Base-by-base conservation (phyloP, 2,113 vertebrate species). In the Cyanoramphus novaezelandiae region DNA sequence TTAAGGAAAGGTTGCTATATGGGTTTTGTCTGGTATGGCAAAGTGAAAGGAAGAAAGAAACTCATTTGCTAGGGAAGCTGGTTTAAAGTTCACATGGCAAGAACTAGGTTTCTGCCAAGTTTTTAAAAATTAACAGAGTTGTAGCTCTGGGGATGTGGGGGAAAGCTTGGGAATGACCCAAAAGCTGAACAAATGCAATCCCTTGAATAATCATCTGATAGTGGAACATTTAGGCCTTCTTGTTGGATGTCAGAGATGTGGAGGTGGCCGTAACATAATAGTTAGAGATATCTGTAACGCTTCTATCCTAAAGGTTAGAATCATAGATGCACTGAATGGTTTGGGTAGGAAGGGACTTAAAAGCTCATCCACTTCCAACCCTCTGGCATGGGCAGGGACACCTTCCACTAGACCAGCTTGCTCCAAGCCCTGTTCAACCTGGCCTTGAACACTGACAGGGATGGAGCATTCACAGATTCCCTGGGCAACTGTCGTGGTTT, bases 231-330 rank as follows among this genome's bases (percentile, higher is more conserved):
- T 43, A 50, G 55, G 23, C 33, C 31, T 64, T 47, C 35, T 17
- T 29, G 27, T 9, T 0, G 7, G 41, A 19, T 18, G 13, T 17
- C 1, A 3, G 67, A 33, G 27, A 15, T 1, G 3, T 3, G 15
- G 43, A 3, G 9, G 39, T 57, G 75, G 49, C 25, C 29, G 2
- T 4, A 27, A 25, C 10, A 9, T 15, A 33, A 23, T 4, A 70
- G 20, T 27, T 20, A 35, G 6, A 29, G 41, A 28, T 71, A 39
- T 53, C 69, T 71, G 49, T 16, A 44, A 39, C 0, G 0, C 13
- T 57, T 53, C 64, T 57, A 0, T 24, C n/a, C 31, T 21, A 37
- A 82, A 86, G 17, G 10, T 44, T 52, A 24, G 21, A 24, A 23
- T 35, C 13, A 35, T 15, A 35, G 21, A 23, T 24, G 13, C 33